Conservation (phyloP, 2,797 vertebrate species). For the Scolopax bukidnonensis region DNA sequence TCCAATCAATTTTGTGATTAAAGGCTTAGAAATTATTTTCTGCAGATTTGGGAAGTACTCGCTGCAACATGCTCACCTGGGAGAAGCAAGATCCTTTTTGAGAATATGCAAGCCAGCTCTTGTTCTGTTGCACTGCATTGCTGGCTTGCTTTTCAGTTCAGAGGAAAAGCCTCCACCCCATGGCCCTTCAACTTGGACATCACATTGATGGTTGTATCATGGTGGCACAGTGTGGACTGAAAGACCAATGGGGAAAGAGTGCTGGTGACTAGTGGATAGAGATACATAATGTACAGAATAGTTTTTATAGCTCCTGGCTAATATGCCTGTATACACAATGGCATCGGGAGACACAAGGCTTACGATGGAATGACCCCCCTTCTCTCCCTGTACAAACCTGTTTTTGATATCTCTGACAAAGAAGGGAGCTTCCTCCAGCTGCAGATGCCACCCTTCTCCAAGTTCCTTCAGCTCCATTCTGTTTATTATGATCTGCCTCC, state of each 20-base stretch:
- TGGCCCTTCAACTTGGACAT: neutral
- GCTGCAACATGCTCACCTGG: accelerated
- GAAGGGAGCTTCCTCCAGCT: neutral
- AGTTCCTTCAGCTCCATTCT: neutral
- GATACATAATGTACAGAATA: accelerated
- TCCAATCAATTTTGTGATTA: neutral
- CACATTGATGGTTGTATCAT: accelerated
- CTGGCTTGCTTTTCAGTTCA: neutral
- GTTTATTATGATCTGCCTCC: neutral
- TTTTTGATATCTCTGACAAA: neutral
- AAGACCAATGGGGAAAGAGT: neutral
- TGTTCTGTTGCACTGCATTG: neutral
- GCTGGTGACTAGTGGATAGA: accelerated
- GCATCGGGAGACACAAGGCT: neutral
- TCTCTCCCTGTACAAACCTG: neutral
- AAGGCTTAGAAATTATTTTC: neutral
- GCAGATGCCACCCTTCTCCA: neutral
- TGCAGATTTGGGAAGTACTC: neutral
- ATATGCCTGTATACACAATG: neutral
- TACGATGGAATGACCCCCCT: neutral
- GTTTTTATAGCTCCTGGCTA: neutral
- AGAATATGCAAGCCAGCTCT: neutral
- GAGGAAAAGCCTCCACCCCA: accelerated
- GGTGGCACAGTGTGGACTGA: neutral
- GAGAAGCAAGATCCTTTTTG: neutral